Evolutionary conservation across 1,140 invertebrate species (phyloP), one percentile per base, ranked within the genome.

Genomic region (Paracyclopina nana): DNA sequence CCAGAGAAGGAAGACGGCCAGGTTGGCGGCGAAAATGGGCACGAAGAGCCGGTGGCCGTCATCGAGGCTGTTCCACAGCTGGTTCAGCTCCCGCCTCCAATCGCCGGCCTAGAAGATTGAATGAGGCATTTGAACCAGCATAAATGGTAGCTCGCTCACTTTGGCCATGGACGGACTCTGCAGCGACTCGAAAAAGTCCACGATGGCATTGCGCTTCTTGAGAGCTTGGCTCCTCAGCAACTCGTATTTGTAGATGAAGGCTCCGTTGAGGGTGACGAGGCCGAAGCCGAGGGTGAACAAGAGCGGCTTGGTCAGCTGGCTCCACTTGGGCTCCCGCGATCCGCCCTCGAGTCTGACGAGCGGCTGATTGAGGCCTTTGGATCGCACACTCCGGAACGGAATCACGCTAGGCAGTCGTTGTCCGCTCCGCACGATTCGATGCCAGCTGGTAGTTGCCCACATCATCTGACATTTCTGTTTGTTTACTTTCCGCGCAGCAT

Each of bases 161-260:
- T 53, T 50, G 54, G 8, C 52, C 50, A 46, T 58, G 54, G 31
- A 57, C 4, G 41, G 49, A 43, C 46, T 58, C 52, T 53, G 42
- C 55, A 25, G 44, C 25, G 28, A 49, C 48, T 8, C 52, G 41
- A 24, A 46, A 43, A 46, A 46, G 57, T 24, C 28, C 18, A 14
- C 45, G 34, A 46, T 53, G 55, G 2, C 42, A 51, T 11, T 43
- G 26, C 6, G 46, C 29, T 60, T 68, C 66, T 55, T 72, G 70
- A 4, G 75, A 64, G 56, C 75, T 66, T 12, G 63, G 66, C 22
- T 61, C 54, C 80, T 67, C 58, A 84, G 69, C 57, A 72, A 75
- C 66, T 92, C 85, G 73, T 90, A 90, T 63, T 88, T 79, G 79
- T 81, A 82, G 53, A 90, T 79, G 16, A 80, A 72, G 60, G 77